Evolutionary conservation across 2,113 vertebrate genomes (phyloP).

Genomic region (Lepus americanus): DNA sequence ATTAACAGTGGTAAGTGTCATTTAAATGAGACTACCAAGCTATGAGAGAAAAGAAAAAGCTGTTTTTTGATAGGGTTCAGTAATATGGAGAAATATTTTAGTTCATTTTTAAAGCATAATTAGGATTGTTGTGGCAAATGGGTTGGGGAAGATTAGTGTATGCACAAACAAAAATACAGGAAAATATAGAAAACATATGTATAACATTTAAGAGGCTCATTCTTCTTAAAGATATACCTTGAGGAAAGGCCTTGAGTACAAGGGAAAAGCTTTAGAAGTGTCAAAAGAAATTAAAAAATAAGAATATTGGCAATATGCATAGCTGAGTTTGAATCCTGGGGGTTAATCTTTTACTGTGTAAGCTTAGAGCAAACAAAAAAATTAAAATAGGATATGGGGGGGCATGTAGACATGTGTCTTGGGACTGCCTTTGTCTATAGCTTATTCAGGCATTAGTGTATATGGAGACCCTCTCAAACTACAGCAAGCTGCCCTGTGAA

Average conservation of each 20-base stretch:
- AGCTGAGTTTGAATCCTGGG: neutral
- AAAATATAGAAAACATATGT: slow-evolving; percentile 4
- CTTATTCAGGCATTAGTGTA: neutral
- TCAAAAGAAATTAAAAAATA: neutral
- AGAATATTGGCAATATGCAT: neutral
- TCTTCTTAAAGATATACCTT: neutral
- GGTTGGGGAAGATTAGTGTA: neutral
- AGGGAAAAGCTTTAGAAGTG: neutral
- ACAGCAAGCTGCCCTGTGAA: neutral
- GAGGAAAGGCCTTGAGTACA: neutral
- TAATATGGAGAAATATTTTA: neutral
- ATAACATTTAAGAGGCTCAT: neutral
- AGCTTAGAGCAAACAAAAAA: neutral
- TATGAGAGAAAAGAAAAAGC: neutral
- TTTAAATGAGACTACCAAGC: neutral
- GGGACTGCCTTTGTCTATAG: neutral
- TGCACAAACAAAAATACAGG: neutral
- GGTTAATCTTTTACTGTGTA: neutral
- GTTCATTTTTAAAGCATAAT: neutral
- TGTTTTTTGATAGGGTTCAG: neutral
- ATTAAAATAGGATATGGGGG: neutral
- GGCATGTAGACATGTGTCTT: neutral
- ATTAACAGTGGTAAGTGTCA: neutral
- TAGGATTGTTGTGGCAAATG: neutral
- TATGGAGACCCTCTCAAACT: neutral